Conservation (phyloP, 2,113 vertebrate species). For the Hippocampus guttulatus region DNA sequence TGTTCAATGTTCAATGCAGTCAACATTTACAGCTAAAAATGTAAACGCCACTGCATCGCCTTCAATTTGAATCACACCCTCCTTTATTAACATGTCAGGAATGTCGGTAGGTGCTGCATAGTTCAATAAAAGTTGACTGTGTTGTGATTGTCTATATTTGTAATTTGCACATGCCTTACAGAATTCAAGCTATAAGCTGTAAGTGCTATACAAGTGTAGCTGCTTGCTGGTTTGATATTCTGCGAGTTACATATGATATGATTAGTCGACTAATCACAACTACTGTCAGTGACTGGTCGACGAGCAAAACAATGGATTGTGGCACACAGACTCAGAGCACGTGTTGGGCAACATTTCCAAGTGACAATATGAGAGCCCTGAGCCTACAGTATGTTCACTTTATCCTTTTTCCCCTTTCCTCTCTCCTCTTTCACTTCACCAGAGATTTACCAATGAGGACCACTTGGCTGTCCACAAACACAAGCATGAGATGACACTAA, state of each 20-base stretch:
- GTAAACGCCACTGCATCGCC: neutral
- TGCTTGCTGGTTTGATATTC: too few species aligned
- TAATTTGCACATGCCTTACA: neutral
- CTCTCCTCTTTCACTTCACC: slow-evolving; percentile 31
- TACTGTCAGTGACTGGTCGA: neutral
- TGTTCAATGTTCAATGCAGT: neutral
- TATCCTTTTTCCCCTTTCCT: slow-evolving; percentile 2
- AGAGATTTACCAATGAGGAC: slow-evolving; percentile 99
- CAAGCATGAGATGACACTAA: slow-evolving; percentile 98
- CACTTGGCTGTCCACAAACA: slow-evolving; percentile 98
- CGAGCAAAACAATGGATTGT: too few species aligned
- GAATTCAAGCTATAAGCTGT: too few species aligned
- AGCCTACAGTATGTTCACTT: neutral
- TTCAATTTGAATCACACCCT: neutral
- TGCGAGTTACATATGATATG: too few species aligned
- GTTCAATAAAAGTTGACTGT: neutral
- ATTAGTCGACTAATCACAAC: neutral
- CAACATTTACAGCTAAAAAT: neutral
- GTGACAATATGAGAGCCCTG: slow-evolving; percentile 42
- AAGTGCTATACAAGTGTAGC: neutral
- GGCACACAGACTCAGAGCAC: neutral
- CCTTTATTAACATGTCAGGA: neutral
- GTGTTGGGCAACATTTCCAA: slow-evolving; percentile 20
- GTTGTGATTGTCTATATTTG: neutral
- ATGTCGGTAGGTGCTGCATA: neutral